Base-by-base conservation (phyloP, 2,888 invertebrate species). In the Plusia festucae region DNA sequence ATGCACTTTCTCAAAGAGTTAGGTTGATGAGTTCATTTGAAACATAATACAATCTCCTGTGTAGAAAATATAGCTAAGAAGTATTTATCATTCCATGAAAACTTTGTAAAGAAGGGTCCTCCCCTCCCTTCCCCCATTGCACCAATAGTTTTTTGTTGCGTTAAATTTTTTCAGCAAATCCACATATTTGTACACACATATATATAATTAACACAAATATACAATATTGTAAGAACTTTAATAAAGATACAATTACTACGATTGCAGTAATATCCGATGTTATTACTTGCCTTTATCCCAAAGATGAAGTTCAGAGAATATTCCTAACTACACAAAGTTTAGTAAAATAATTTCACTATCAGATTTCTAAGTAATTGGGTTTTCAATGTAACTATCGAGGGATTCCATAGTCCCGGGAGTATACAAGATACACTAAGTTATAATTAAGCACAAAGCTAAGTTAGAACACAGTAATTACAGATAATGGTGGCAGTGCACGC, bases 381-480 rank as follows among this genome's bases (percentile, higher is more conserved):
- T 76, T 65, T 76, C 53, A 51, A 34, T 51, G 32, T n/a, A 52
- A 24, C 8, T 53, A 72, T 75, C 76, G 15, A 32, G 40, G 65
- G 71, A 70, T 52, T 3, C 46, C 58, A 27, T 20, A 27, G 40
- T 34, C 53, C 60, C 52, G 56, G 13, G 53, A 15, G 53, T 54
- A 51, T 51, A 16, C 70, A 52, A 53, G 44, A 60, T 72, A 63
- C 46, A 76, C 65, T 53, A 65, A 81, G 70, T 81, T 73, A 78
- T 71, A 81, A 76, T 76, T 70, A 73, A 78, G 73, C 67, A 66
- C 65, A 72, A 61, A 66, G 67, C 76, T 60, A 69, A 68, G 78
- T 63, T 56, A 76, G 65, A 61, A 73, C 69, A 78, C 52, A 72
- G 73, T 80, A 78, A 78, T 83, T 80, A 76, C 65, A 67, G 69